A percentile compares a stretch with the other conserved stretches of the same genome.
Evolutionary conservation across 2,113 vertebrate genomes (phyloP).

Genomic region (Aythya baeri): DNA sequence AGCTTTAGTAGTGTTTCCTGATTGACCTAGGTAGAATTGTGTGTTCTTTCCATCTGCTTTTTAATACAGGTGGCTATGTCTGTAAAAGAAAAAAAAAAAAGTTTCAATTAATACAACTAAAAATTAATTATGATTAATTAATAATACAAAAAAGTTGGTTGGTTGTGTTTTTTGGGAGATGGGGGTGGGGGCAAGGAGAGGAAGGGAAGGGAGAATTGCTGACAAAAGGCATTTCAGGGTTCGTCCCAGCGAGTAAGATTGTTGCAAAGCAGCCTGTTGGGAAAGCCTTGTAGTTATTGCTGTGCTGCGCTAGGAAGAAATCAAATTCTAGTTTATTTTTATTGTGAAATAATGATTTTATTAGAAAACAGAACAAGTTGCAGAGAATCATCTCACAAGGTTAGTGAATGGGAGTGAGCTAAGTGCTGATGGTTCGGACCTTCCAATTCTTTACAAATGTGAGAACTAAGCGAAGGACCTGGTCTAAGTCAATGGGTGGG

Average conservation of each 20-base stretch:
- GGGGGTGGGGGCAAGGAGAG: background rate
- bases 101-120: background rate
- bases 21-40: background rate
- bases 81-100: background rate
- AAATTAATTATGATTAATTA: background rate
- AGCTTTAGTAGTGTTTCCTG: background rate
- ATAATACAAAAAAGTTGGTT: background rate
- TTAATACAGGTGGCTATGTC: background rate
- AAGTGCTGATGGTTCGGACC: background rate
- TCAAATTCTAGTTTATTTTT: slow-evolving; percentile 25
- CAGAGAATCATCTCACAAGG: background rate
- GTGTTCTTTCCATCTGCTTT: background rate
- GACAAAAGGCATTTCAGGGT: background rate
- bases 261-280: background rate
- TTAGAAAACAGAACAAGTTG: background rate
- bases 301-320: background rate
- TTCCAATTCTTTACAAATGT: background rate
- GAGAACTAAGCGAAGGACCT: background rate
- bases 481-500: background rate
- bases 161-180: no score
- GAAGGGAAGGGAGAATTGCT: background rate
- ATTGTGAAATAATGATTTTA: background rate
- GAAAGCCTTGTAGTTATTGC: background rate
- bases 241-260: background rate
- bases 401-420: background rate